Evolutionary conservation across 2,888 invertebrate genomes (phyloP), one percentile per base, ranked within the genome.

Genomic region (Cylindroiulus punctatus): DNA sequence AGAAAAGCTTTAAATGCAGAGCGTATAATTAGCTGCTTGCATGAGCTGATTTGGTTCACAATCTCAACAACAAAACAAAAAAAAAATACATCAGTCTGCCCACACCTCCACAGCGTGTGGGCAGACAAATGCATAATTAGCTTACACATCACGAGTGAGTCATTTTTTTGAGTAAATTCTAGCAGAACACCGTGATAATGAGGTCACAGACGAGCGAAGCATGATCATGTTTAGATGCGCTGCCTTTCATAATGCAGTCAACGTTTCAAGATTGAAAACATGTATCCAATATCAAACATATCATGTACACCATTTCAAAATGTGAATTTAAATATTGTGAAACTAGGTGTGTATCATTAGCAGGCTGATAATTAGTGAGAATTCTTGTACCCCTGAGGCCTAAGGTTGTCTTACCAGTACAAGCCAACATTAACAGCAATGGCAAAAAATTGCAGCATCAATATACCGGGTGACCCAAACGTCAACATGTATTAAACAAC

Each of bases 121-220:
- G 65, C 65, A 65, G 65, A 65, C 26, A 5, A 65, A 65, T 26
- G 65, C 26, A 65, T 26, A 65, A 65, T 65, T 65, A 65, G 22
- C 65, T 26, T 65, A 65, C 19, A 65, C 65, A 65, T 26, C 65
- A 65, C 26, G 26, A 65, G 26, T 65, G 65, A 65, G 10, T 65
- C 65, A 65, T 65, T 65, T 44, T 65, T 65, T 65, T 65, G 26
- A 22, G 65, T 8, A 65, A 65, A 65, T 26, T 1, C 8, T 10
- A 19, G 26, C 10, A 65, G 22, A 12, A 65, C 22, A n/a, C 19
- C 65, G 8, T 26, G 8, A 65, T 65, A 26, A 65, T 26, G 65
- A 52, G 52, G 52, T 52, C 52, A n/a, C 19, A 44, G 14, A 12
- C 44, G 1, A 44, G 52, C 17, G n/a, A 65, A 44, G 44, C 44